Base-by-base conservation (phyloP, 2,888 invertebrate species). In the Invenusta paracnida region DNA sequence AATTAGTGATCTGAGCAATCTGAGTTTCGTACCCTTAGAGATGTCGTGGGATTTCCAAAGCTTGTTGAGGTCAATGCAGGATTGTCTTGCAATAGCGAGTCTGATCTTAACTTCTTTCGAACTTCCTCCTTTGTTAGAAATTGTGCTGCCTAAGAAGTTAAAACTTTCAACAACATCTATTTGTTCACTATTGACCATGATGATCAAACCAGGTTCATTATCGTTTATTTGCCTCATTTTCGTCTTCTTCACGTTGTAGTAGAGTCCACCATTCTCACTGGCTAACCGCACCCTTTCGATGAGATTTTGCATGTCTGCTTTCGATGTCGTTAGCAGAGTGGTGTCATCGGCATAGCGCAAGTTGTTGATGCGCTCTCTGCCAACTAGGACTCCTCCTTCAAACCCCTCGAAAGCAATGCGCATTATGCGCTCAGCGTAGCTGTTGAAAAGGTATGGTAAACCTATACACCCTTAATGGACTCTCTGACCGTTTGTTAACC, bases 361-460 rank as follows among this genome's bases (percentile, higher is more conserved):
- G 48, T 48, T 48, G 48, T 48, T 17, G 48, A 48, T 48, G 48
- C 48, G 17, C 48, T 48, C 48, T 48, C 48, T 17, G 17, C 48
- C 48, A 48, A 48, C 48, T 48, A 48, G 5, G 48, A 48, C 48
- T n/a, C n/a, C n/a, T n/a, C n/a, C n/a, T n/a, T n/a, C n/a, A n/a
- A n/a, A 48, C 11, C 48, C 48, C 17, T 48, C 48, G 48, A 48
- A 17, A 48, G 73, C 73, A 25, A 73, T 73, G 73, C 73, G 73
- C 27, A 73, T 73, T 73, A 73, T 73, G 25, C 73, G 23, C 25
- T 73, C 73, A 73, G 11, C 73, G 25, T 73, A 73, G 27, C 73
- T 73, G 73, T 73, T 73, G 73, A 73, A 73, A 73, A 73, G 27
- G 73, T 73, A 73, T 73, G 73, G 73, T 73, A 23, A 73, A 73